These are phyloP conservation scores for Augiades crinisus DNA, from an alignment of 2,888 invertebrate species.

Conservation along the genomic window DNA sequence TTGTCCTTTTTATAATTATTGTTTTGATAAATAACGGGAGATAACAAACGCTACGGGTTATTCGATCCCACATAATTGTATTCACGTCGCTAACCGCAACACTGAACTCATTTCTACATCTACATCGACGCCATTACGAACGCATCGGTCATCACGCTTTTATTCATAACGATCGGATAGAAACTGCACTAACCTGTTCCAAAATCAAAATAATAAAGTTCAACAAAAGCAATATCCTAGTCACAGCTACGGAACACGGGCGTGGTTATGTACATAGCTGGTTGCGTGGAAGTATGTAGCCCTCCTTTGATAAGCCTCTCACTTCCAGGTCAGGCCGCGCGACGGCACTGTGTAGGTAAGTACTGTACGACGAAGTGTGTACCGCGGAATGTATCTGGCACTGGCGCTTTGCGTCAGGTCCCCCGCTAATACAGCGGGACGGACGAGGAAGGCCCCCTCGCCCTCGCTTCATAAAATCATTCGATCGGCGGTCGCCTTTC, in stretches of 20 bases:
- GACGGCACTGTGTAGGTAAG: constrained; percentile 12
- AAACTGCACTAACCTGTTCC: constrained; percentile 19
- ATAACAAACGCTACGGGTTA: not conserved
- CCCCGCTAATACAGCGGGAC: constrained; percentile 1
- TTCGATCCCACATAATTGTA: not conserved
- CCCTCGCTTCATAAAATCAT: constrained; percentile 4
- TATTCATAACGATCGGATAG: constrained; percentile 9
- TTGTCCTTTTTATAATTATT: not conserved
- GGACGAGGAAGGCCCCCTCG: not conserved
- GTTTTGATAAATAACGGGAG: not conserved
- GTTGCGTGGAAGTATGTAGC: not conserved
- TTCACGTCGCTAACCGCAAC: constrained; percentile 1
- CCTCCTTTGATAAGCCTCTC: constrained; percentile 17
- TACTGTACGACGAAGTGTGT: constrained; percentile 5
- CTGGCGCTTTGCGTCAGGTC: constrained; percentile 11
- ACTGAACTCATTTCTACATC: constrained; percentile 3
- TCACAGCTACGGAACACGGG: constrained; percentile 9
- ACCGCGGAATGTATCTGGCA: constrained; percentile 18
- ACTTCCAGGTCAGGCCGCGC: constrained; percentile 6
- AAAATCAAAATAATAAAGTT: constrained; percentile 16
- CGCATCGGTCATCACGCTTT: not conserved
- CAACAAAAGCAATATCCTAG: constrained; percentile 19
- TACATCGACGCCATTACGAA: constrained; percentile 15
- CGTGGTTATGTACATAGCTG: constrained; percentile 9
- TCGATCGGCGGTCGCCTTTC: constrained; percentile 8